phyloP scores from a whole-genome alignment of 2,113 vertebrate species.

The Gallinago jamesoni region DNA sequence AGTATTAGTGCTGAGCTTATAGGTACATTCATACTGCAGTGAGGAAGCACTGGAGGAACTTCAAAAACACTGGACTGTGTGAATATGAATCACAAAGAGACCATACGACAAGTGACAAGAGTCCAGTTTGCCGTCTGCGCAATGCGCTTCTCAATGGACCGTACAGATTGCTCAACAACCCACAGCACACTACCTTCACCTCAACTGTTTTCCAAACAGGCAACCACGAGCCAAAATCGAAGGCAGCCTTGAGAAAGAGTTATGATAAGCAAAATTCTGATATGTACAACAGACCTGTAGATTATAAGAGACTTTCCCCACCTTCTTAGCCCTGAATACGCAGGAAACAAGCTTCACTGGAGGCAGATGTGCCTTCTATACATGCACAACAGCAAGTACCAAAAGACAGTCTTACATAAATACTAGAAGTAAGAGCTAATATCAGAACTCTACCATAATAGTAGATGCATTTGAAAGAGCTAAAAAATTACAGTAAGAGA shows the following conservation, averaged over 20 bases:
- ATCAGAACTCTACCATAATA: background rate
- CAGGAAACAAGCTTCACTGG: background rate
- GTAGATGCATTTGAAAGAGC: background rate
- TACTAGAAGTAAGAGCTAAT: background rate
- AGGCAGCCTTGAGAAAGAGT: background rate
- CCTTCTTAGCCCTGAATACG: background rate
- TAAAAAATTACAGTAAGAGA: background rate
- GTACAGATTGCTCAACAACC: background rate
- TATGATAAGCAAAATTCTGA: background rate
- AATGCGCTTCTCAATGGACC: background rate
- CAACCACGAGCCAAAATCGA: background rate
- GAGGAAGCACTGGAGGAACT: background rate
- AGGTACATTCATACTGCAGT: background rate
- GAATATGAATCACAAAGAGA: background rate
- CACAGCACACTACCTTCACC: background rate
- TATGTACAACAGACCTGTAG: background rate
- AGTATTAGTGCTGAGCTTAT: background rate
- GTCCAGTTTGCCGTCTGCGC: background rate
- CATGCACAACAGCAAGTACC: background rate
- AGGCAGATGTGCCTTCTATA: background rate
- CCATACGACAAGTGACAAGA: background rate
- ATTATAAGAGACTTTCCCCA: background rate
- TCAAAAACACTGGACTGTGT: background rate
- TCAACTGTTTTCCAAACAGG: background rate
- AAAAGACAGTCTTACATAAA: background rate